Evolutionary conservation across 2,113 vertebrate genomes (phyloP).

Genomic region (Otocyon megalotis): DNA sequence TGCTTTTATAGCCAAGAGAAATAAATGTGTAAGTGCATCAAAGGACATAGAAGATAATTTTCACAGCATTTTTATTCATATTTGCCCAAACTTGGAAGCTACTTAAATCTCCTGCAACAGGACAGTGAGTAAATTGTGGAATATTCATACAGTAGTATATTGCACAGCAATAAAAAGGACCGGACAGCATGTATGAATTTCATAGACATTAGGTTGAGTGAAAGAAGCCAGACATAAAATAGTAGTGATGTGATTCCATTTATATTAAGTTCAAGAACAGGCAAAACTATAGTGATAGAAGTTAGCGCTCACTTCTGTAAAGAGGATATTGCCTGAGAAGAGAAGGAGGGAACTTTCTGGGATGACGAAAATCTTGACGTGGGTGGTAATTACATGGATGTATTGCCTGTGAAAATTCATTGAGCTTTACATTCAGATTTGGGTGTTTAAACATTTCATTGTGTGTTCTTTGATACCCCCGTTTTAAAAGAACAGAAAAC

Average conservation of each 20-base stretch:
- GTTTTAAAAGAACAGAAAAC: neutral
- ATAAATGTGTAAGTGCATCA: neutral
- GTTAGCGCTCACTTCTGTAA: neutral
- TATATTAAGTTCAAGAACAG: neutral
- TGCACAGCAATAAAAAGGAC: neutral
- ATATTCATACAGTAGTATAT: neutral
- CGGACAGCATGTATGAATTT: neutral
- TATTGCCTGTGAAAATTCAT: neutral
- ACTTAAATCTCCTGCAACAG: neutral
- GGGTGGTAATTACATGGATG: neutral
- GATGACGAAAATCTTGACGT: neutral
- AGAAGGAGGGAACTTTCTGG: neutral
- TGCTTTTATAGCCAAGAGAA: neutral
- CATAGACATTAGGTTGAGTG: neutral
- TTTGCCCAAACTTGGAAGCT: slow-evolving; percentile 28
- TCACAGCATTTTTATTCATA: slow-evolving; percentile 23
- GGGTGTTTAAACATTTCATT: neutral
- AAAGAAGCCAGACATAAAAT: slow-evolving; percentile 22
- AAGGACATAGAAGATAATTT: neutral
- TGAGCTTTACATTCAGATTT: neutral
- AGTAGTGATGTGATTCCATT: neutral
- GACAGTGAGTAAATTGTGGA: neutral
- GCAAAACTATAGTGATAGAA: neutral
- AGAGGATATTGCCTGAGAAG: neutral
- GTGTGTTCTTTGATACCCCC: neutral